Evolutionary conservation across 2,888 invertebrate species (phyloP), one percentile per base, ranked within the genome.

Genomic region (Laspeyria flexula): DNA sequence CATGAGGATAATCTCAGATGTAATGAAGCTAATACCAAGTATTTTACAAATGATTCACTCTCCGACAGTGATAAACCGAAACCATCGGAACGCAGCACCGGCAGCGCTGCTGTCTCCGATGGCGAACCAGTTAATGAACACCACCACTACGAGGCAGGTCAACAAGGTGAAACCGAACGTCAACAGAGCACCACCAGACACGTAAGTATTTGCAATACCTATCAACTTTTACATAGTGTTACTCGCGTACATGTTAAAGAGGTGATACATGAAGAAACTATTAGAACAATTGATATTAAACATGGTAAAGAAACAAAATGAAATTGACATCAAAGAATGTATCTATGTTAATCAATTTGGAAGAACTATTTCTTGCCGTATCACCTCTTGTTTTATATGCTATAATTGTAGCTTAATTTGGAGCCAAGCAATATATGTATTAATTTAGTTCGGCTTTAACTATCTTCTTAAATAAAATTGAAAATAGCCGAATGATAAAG

Each of bases 131-230:
- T 93, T 95, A 76, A 94, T 95, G 85, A 96, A 96, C 83, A 96
- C 95, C 34, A 94, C 95, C 42, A 95, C 93, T 1, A 95, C 96
- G 66, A 95, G 97, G 79, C 97, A 97, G 88, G 96, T 97, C 82
- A 97, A 97, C 93, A 97, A 97, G 88, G 97, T 97, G 75, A 97
- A 97, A 85, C 97, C 97, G 37, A 97, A 96, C 76, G 96, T 97
- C 55, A 97, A 96, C 81, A 94, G 97, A 85, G 94, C 94, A 53
- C 94, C 95, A 43, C 94, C 95, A 30, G 97, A 97, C 73, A 95
- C 95, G 89, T 93, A 95, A 85, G 94, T 86, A 44, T 10, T 57
- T 12, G 39, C 7, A 45, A 3, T 5, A 21, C 21, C 21, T 29
- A 25, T 13, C 16, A 1, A 13, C 12, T 25, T 25, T 7, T 39